Conservation (phyloP, 2,888 invertebrate genomes). For the Dasypogon diadema region DNA sequence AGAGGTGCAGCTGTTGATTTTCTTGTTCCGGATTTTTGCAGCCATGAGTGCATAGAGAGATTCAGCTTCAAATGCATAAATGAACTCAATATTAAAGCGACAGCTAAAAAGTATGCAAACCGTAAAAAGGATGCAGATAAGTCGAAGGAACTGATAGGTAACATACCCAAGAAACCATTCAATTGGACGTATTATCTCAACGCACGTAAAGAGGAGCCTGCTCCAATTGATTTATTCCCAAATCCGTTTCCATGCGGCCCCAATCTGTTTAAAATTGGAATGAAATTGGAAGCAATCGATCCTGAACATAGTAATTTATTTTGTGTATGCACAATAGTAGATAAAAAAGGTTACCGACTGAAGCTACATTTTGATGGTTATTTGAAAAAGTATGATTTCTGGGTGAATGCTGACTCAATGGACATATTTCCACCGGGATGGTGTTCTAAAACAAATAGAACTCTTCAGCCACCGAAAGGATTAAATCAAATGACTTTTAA, state of each 20-base stretch:
- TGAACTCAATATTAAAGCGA: neutral
- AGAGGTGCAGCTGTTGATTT: slow-evolving; percentile 88
- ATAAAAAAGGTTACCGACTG: slow-evolving; percentile 85
- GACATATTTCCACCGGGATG: slow-evolving; percentile 95
- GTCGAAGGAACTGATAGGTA: neutral
- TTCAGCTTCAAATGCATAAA: neutral
- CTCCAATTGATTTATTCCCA: slow-evolving; percentile 82
- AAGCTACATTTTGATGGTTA: slow-evolving; percentile 94
- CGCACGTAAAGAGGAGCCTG: slow-evolving; percentile 79
- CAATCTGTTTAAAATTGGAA: slow-evolving; percentile 84
- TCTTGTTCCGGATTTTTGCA: slow-evolving; percentile 82
- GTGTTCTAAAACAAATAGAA: slow-evolving; percentile 87
- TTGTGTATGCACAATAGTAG: slow-evolving; percentile 88
- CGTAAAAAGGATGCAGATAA: slow-evolving; percentile 62
- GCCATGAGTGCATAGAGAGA: slow-evolving; percentile 62
- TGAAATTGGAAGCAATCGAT: slow-evolving; percentile 94
- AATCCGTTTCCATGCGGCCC: slow-evolving; percentile 80
- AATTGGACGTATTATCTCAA: slow-evolving; percentile 88
- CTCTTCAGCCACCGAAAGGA: slow-evolving; percentile 83
- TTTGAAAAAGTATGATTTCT: slow-evolving; percentile 89
- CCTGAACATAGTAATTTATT: slow-evolving; percentile 90
- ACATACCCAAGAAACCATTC: slow-evolving; percentile 72
- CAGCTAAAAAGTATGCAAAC: slow-evolving; percentile 73
- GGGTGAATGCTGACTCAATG: slow-evolving; percentile 92
- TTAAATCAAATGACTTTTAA: slow-evolving; percentile 76